A percentile compares a stretch with the other conserved stretches of the same genome.
Evolutionary conservation across 1,140 invertebrate species (phyloP).

Genomic region (Ceratitis capitata): DNA sequence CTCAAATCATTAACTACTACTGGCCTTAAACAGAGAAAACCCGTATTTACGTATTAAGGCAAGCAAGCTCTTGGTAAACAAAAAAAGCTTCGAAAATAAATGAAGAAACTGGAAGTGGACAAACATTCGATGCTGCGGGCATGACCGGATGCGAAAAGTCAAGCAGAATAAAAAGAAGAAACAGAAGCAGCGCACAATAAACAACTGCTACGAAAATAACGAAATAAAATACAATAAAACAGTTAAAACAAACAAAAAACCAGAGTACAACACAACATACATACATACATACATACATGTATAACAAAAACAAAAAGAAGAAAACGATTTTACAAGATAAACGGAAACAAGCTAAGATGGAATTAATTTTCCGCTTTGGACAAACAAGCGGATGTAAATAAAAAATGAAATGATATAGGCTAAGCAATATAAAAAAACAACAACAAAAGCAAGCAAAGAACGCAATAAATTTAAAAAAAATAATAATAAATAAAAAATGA

Average conservation of each 20-base stretch:
- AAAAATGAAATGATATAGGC: slow-evolving; percentile 49
- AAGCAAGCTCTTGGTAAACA: not conserved
- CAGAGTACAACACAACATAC: not conserved
- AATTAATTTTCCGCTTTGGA: slow-evolving; percentile 65
- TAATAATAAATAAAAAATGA: not conserved
- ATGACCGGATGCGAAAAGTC: not conserved
- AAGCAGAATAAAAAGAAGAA: not conserved
- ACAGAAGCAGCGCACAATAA: not conserved
- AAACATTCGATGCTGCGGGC: not conserved
- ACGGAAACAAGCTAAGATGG: slow-evolving; percentile 65
- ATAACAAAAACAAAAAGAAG: not conserved
- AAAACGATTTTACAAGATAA: slow-evolving; percentile 61
- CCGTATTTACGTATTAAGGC: not conserved
- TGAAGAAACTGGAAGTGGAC: not conserved
- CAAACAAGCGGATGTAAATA: slow-evolving; percentile 65
- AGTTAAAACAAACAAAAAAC: not conserved
- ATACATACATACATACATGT: not conserved
- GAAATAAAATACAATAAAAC: not conserved
- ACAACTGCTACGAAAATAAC: too few species aligned
- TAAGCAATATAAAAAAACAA: too few species aligned
- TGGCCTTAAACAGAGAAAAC: not conserved
- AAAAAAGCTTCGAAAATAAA: not conserved
- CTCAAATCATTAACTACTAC: not conserved
- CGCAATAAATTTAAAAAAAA: not conserved
- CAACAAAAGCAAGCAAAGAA: not conserved